Evolutionary conservation across 2,113 vertebrate species (phyloP).

Genomic region (Neofelis nebulosa): DNA sequence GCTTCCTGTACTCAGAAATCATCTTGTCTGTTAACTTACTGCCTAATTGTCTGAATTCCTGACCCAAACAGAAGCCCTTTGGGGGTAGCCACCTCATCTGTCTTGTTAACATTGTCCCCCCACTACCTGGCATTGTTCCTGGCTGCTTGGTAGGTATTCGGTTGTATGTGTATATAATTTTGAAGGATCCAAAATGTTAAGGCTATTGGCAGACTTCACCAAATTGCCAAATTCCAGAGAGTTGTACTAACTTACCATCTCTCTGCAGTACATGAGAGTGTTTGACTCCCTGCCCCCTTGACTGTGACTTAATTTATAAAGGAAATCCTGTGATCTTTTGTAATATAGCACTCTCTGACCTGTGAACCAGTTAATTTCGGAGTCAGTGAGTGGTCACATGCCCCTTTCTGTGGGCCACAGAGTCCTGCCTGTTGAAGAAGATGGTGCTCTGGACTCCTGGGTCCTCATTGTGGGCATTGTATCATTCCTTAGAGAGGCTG

Average conservation of each 20-base stretch:
- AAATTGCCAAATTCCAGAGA: background rate
- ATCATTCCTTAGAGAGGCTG: background rate
- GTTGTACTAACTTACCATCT: background rate
- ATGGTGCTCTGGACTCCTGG: background rate
- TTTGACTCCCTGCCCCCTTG: background rate
- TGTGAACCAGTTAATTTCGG: background rate
- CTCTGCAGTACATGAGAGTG: background rate
- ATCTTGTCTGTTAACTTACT: background rate
- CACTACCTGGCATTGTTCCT: background rate
- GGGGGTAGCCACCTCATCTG: background rate
- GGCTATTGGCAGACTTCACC: background rate
- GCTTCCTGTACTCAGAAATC: background rate
- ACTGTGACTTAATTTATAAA: background rate
- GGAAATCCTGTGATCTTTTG: background rate
- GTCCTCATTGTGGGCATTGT: background rate
- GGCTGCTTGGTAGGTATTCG: background rate
- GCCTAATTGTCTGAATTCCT: background rate
- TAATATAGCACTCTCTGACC: background rate
- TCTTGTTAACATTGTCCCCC: background rate
- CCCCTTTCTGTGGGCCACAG: background rate
- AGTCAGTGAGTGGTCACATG: background rate
- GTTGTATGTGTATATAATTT: background rate
- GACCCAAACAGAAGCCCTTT: background rate
- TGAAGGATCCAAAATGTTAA: conserved; percentile 14
- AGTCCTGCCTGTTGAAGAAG: background rate